These are phyloP conservation scores for Orthonychiurus folsomi DNA, from an alignment of 2,888 invertebrate species.

Conservation along the genomic window DNA sequence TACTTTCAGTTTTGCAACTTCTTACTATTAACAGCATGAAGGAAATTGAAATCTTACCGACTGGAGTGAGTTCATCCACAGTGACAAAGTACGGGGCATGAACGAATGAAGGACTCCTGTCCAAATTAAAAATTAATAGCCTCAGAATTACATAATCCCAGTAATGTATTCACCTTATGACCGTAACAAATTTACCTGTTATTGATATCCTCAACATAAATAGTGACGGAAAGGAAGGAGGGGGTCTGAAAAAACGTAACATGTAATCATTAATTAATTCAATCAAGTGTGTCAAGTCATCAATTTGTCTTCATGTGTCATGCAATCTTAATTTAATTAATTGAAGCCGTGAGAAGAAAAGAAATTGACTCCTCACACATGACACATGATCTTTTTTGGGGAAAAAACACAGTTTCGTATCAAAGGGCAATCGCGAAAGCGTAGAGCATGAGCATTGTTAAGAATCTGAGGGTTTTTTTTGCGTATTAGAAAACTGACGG, in stretches of 20 bases:
- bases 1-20: too few relatives aligned
- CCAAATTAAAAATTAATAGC: slow-evolving; percentile 14
- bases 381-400: too few relatives aligned
- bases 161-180: neutral
- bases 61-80: slow-evolving; percentile 71
- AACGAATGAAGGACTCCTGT: slow-evolving; percentile 57
- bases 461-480: neutral
- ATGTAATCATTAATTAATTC: too few relatives aligned
- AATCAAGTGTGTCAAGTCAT: too few relatives aligned
- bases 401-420: too few relatives aligned
- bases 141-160: slow-evolving; percentile 22
- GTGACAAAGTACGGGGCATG: slow-evolving; percentile 68
- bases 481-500: too few relatives aligned
- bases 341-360: too few relatives aligned
- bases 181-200: too few relatives aligned
- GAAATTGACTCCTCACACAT: neutral
- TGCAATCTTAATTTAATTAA: too few relatives aligned
- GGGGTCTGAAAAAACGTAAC: slow-evolving; percentile 64
- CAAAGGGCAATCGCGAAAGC: neutral
- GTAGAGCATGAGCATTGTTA: slow-evolving; percentile 3
- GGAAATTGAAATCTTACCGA: slow-evolving; percentile 50
- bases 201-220: slow-evolving; percentile 80
- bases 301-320: too few relatives aligned
- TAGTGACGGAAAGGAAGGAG: slow-evolving; percentile 71
- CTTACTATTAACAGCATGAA: neutral